Evolutionary conservation across 2,113 vertebrate species (phyloP).

Genomic region (Taxidea taxus): DNA sequence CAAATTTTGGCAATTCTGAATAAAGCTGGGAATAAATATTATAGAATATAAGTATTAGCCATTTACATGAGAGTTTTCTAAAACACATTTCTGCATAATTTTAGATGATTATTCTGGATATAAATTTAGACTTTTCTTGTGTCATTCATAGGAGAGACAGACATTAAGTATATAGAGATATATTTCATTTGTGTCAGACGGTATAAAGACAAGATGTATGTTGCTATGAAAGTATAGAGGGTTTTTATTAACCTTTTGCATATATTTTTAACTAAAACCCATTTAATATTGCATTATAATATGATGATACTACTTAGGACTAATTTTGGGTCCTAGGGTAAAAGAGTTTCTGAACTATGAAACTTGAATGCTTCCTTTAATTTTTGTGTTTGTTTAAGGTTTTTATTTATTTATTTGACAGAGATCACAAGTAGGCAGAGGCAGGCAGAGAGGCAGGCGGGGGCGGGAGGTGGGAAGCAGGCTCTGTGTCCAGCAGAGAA

Average conservation of each 20-base stretch:
- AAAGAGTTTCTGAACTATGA: not conserved
- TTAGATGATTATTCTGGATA: not conserved
- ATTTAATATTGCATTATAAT: not conserved
- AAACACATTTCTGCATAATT: not conserved
- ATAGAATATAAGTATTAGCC: not conserved
- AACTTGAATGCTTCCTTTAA: not conserved
- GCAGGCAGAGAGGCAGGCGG: too few relatives aligned
- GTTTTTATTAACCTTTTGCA: not conserved
- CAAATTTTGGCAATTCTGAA: not conserved
- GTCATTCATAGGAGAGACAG: not conserved
- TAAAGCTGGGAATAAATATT: not conserved
- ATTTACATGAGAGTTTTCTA: not conserved
- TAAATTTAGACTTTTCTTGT: not conserved
- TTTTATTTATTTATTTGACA: too few relatives aligned
- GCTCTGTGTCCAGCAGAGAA: too few relatives aligned
- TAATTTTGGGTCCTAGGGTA: not conserved
- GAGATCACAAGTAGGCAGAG: too few relatives aligned
- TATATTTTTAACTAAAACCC: not conserved
- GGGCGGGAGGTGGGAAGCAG: too few relatives aligned
- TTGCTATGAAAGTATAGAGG: not conserved
- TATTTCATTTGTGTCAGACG: not conserved
- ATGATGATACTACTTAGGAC: not conserved
- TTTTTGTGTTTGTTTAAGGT: too few relatives aligned
- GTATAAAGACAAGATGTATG: not conserved
- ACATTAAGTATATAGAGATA: not conserved